phyloP scores from a whole-genome alignment of 2,888 invertebrate genomes.

The Pycnomerus fuliginosus region DNA sequence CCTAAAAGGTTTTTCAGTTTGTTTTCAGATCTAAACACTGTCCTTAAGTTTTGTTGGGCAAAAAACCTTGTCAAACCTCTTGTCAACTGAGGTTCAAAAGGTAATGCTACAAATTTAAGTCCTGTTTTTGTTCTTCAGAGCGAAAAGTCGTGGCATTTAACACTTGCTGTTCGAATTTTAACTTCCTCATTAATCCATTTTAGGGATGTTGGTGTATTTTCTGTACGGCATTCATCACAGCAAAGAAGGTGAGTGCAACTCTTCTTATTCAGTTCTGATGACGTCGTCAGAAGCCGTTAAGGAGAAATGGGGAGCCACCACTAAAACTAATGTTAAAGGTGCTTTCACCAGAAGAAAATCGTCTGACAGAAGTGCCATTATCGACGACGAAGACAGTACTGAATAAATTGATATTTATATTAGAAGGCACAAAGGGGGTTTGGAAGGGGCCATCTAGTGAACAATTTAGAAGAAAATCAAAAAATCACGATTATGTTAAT shows the following conservation, averaged over 20 bases:
- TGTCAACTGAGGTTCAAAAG: neutral
- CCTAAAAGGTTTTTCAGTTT: too few species aligned
- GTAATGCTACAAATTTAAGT: too few species aligned
- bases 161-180: too few species aligned
- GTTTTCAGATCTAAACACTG: too few species aligned
- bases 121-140: too few species aligned
- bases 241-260: conserved; percentile 67
- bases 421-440: too few species aligned
- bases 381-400: conserved; percentile 46
- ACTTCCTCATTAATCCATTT: neutral
- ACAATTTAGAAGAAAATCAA: conserved; percentile 3
- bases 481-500: conserved; percentile 1
- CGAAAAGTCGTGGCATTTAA: too few species aligned
- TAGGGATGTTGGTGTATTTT: conserved; percentile 80
- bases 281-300: conserved; percentile 64
- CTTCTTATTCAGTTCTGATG: conserved; percentile 65
- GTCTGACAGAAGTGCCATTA: conserved; percentile 50
- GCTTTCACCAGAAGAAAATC: conserved; percentile 46
- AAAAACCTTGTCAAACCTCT: neutral
- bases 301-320: conserved; percentile 62
- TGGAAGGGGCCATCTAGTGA: too few species aligned
- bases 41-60: too few species aligned
- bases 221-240: conserved; percentile 84
- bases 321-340: conserved; percentile 47
- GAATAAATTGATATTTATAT: conserved; percentile 28